phyloP scores from a whole-genome alignment of 1,140 invertebrate genomes.

The Bombus sibiricus region DNA sequence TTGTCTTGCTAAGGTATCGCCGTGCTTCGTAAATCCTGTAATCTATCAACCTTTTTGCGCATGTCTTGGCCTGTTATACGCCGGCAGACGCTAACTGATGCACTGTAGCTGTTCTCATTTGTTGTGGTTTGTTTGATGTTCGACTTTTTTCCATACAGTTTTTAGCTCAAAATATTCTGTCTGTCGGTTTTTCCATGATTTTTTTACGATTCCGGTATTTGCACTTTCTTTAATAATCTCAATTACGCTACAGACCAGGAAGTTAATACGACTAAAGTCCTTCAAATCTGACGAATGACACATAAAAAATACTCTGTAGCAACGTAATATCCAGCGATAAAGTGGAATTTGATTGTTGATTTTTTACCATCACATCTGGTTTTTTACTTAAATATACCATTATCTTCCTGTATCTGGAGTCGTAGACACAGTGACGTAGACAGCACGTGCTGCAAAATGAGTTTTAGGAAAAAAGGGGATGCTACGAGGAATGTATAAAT shows the following conservation, averaged over 20 bases:
- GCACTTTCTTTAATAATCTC: neutral
- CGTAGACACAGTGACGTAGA: neutral
- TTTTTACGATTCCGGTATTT: neutral
- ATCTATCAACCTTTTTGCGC: conserved; percentile 25
- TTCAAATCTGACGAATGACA: too few relatives aligned
- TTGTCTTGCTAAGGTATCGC: conserved; percentile 8
- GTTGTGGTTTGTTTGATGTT: neutral
- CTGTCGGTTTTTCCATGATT: neutral
- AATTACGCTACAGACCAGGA: neutral
- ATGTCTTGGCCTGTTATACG: neutral
- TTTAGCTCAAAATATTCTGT: neutral
- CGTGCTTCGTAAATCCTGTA: conserved; percentile 14
- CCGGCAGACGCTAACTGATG: conserved; percentile 5
- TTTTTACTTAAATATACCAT: too few relatives aligned
- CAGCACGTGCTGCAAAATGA: neutral
- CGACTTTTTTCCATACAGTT: neutral
- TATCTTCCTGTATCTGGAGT: neutral
- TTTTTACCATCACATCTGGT: too few relatives aligned
- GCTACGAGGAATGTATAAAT: neutral
- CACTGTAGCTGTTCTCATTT: neutral
- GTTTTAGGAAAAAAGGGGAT: neutral
- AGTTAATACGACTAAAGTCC: neutral
- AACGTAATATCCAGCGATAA: too few relatives aligned
- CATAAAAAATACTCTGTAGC: too few relatives aligned
- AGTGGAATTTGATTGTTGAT: too few relatives aligned